Evolutionary conservation across 2,113 vertebrate genomes (phyloP), one percentile per base, ranked within the genome.

Genomic region (Brienomyrus brachyistius): DNA sequence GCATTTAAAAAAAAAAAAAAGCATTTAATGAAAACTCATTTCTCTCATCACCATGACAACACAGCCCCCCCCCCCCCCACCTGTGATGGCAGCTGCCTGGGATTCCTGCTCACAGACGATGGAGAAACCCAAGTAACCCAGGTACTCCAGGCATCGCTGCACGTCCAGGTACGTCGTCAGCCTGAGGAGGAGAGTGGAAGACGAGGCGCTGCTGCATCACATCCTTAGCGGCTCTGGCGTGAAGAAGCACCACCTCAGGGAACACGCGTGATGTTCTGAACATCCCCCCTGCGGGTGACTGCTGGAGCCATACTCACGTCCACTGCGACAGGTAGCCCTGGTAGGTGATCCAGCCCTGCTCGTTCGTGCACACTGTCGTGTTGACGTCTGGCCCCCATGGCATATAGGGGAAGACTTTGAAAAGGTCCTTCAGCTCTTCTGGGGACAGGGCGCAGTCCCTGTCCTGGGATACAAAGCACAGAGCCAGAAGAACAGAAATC

Each of bases 311-410:
- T 43, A 97, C 98, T 97, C 92, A 99, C 98, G 98, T 99, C 98
- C 98, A 99, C 94, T 99, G 98, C 19, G 97, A 99, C 77, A 99
- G 97, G 93, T 98, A 99, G n/a, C 98, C 98, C 90, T 99, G 98
- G 95, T 99, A 98, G 0, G 98, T 99, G 95, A 99, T 98, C 98
- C 98, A 99, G 4, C 98, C 98, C 91, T 96, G 96, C 35, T 98
- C 98, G 82, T 98, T 98, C 50, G 98, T 99, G 92, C 96, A 98
- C 84, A 99, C 97, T 0, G 98, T 99, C 93, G 97, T 99, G 93
- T 98, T 98, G 91, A 99, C 98, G 90, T 99, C 98, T 74, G 96
- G 96, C 1, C 98, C 98, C 98, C 98, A 99, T 0, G 98, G 98
- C 96, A 99, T 98, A 88, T 99, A 99, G 91, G 98, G 98, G 90